Evolutionary conservation across 2,113 vertebrate species (phyloP), one percentile per base, ranked within the genome.

Genomic region (Heteronetta atricapilla): DNA sequence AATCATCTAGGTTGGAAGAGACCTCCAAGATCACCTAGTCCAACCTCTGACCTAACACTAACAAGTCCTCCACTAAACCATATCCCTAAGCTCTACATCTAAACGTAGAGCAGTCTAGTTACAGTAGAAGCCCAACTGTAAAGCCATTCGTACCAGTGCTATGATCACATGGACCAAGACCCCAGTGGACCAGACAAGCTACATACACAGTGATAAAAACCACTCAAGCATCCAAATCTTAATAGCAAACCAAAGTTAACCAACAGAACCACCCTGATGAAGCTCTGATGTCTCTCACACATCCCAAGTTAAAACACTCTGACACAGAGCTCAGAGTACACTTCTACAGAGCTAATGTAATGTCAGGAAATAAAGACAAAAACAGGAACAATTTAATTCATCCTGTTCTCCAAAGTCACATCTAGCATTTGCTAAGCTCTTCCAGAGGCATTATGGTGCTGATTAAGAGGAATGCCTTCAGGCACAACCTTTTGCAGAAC

Each of bases 321-420:
- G 60, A 63, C 70, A 69, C 33, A 44, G 75, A 95, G 56, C 55
- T 56, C 62, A 88, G 58, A 59, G 55, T 25, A 50, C 46, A 16
- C 16, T 63, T 74, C 70, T 83, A 91, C 44, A 91, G 86, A 94
- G 67, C 85, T 84, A 58, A 85, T 9, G 3, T 25, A 88, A 87
- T 77, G 59, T 38, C 31, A 82, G 81, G 69, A 96, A 80, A 69
- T 25, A 40, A n/a, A 89, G 95, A 87, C 42, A 92, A 90, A 94
- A 84, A 4, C 67, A 75, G 69, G 70, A 83, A 88, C 72, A 95
- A 29, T 31, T 42, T 23, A 82, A 89, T 86, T 93, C 4, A 56
- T 74, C 74, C 92, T 26, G 44, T 90, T 86, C 70, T 77, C 82
- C 8, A 1, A 92, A 91, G 60, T 25, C 77, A 50, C 76, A 82